A percentile compares a stretch with the other conserved stretches of the same genome.
Evolutionary conservation across 2,888 invertebrate genomes (phyloP).

Genomic region (Stomorhina lunata): DNA sequence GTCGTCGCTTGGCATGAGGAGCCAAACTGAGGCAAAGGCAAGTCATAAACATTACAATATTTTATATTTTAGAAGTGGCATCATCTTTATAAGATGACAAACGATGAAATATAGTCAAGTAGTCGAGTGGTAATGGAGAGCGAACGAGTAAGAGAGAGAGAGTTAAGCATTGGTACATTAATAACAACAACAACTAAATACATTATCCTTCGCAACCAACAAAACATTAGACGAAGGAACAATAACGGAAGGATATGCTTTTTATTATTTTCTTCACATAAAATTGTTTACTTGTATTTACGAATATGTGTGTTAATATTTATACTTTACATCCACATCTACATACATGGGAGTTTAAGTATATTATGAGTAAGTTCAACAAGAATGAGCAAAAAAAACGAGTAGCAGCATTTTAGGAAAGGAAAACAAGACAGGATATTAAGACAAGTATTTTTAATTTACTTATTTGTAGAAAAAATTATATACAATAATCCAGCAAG

Average conservation of each 20-base stretch:
- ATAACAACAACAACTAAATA: slow-evolving; percentile 7
- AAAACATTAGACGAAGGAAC: slow-evolving; percentile 33
- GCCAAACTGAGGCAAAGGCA: slow-evolving; percentile 48
- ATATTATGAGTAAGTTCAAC: slow-evolving; percentile 30
- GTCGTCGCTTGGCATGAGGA: no score
- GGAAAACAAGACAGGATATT: slow-evolving; percentile 60
- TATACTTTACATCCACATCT: background rate
- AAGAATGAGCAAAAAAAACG: background rate
- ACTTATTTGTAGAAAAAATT: slow-evolving; percentile 66
- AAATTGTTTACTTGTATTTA: slow-evolving; percentile 45
- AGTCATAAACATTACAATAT: slow-evolving; percentile 66
- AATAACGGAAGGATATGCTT: slow-evolving; percentile 65
- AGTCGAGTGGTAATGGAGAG: slow-evolving; percentile 25
- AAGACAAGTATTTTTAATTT: slow-evolving; percentile 71
- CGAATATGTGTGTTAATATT: slow-evolving; percentile 8
- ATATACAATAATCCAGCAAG: no score
- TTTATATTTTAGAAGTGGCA: slow-evolving; percentile 67
- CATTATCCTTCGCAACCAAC: background rate
- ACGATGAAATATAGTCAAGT: slow-evolving; percentile 65
- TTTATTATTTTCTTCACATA: slow-evolving; percentile 29
- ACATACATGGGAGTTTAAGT: slow-evolving; percentile 34
- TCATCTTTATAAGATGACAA: slow-evolving; percentile 67
- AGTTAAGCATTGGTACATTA: slow-evolving; percentile 43
- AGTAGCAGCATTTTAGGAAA: slow-evolving; percentile 34
- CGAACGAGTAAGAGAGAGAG: background rate